phyloP scores from a whole-genome alignment of 2,797 vertebrate genomes.

The Sparidentex hasta region DNA sequence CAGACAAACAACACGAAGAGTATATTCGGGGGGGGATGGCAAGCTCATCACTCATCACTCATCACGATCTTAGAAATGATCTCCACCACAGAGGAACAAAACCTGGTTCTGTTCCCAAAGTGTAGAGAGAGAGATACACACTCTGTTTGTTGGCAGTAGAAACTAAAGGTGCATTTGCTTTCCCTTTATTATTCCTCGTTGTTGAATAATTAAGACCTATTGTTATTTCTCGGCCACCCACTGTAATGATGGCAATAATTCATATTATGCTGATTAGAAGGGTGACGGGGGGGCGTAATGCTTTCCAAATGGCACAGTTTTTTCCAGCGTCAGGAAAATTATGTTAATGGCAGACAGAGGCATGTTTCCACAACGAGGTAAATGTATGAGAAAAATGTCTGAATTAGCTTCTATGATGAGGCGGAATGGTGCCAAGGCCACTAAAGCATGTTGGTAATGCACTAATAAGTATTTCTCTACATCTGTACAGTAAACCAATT shows the following conservation, averaged over 20 bases:
- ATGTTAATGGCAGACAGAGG: slow-evolving; percentile 39
- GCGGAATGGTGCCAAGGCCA: slow-evolving; percentile 23
- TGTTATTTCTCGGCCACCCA: slow-evolving; percentile 71
- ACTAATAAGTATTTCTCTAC: slow-evolving; percentile 53
- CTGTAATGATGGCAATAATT: slow-evolving; percentile 81
- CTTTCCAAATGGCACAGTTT: slow-evolving; percentile 52
- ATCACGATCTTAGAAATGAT: slow-evolving; percentile 34
- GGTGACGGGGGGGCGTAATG: slow-evolving; percentile 52
- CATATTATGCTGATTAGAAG: slow-evolving; percentile 78
- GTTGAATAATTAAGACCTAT: slow-evolving; percentile 79
- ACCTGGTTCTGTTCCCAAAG: slow-evolving; percentile 26
- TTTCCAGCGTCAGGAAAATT: slow-evolving; percentile 50
- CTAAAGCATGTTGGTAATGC: slow-evolving; percentile 36
- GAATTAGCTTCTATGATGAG: slow-evolving; percentile 32
- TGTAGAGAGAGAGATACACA: slow-evolving; percentile 39
- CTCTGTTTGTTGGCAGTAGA: slow-evolving; percentile 61
- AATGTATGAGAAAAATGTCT: slow-evolving; percentile 30
- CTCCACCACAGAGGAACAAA: slow-evolving; percentile 23
- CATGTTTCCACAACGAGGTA: slow-evolving; percentile 40
- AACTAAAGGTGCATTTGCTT: slow-evolving; percentile 72
- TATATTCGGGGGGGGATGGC: background rate
- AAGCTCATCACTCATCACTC: slow-evolving; percentile 60
- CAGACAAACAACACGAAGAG: slow-evolving; percentile 30
- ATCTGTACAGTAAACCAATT: slow-evolving; percentile 40
- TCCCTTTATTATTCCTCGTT: slow-evolving; percentile 66